These are phyloP conservation scores for Autographa pulchrina DNA, from an alignment of 2,888 invertebrate genomes.

Conservation along the genomic window DNA sequence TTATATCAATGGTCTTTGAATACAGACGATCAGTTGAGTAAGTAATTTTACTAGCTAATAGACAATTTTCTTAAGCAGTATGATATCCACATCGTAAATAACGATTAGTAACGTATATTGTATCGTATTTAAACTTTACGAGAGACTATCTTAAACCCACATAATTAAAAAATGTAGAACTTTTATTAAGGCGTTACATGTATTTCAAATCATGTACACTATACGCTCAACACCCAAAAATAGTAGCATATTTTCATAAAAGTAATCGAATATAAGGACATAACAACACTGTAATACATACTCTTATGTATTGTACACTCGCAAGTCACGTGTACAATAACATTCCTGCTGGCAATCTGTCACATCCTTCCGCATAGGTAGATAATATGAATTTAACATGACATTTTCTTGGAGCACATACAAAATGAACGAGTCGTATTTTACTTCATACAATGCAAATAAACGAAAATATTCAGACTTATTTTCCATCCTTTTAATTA, in stretches of 20 bases:
- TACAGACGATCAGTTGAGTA: too few relatives aligned
- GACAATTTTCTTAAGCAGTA: too few relatives aligned
- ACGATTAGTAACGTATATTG: too few relatives aligned
- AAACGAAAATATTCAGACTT: slow-evolving; percentile 16
- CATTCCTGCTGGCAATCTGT: slow-evolving; percentile 21
- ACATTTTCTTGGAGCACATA: slow-evolving; percentile 19
- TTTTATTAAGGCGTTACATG: too few relatives aligned
- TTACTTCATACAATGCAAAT: slow-evolving; percentile 14
- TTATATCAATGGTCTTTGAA: too few relatives aligned
- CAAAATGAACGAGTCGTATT: slow-evolving; percentile 10
- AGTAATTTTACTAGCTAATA: too few relatives aligned
- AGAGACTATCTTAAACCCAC: too few relatives aligned
- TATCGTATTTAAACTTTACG: too few relatives aligned
- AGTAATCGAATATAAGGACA: not conserved
- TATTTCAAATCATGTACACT: too few relatives aligned
- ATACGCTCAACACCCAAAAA: not conserved
- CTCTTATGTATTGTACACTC: not conserved
- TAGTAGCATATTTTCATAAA: not conserved
- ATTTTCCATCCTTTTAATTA: slow-evolving; percentile 15
- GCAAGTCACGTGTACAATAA: not conserved
- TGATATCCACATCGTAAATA: too few relatives aligned
- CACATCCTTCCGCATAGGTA: slow-evolving; percentile 24
- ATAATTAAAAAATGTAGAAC: too few relatives aligned
- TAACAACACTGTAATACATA: not conserved
- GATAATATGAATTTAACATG: slow-evolving; percentile 30